Base-by-base conservation (phyloP, 2,888 invertebrate species). In the Stenichneumon culpator region DNA sequence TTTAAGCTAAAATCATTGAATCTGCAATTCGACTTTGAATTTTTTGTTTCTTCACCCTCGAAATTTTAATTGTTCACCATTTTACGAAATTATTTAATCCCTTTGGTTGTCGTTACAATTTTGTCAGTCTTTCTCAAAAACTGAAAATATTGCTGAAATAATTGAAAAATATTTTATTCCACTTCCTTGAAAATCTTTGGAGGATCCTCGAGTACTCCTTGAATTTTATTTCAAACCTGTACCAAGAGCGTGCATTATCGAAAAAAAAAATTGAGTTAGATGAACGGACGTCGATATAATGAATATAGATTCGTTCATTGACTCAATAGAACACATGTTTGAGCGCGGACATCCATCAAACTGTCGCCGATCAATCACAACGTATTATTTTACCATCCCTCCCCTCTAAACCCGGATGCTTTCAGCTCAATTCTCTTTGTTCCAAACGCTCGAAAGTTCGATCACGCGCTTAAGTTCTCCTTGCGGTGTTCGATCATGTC, bases 331-430 rank as follows among this genome's bases (percentile, higher is more conserved):
- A 65, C 36, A 54, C 44, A 36, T 25, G 47, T 68, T n/a, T 25
- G 63, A n/a, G 22, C 57, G 28, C 19, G 70, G 50, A 28, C 70
- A 75, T 83, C 83, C 57, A 83, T 83, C 83, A 83, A 60, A 54
- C 28, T 19, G 57, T 50, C 52, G 39, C 32, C 83, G 72, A 80
- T 83, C 79, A 83, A 80, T 83, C 83, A 80, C 36, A 39, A 80
- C 36, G 28, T 47, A 54, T 67, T 72, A 32, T 57, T 79, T 80
- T 70, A 14, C 50, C 47, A 28, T 50, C 47, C 4, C 9, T 50
- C 16, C 65, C 32, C 44, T 16, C 25, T 28, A 73, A 80, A 36
- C 39, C 22, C 68, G 32, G 44, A 75, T 47, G 63, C 47, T 79
- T 47, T 69, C 32, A 25, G 36, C 70, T 44, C 39, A 67, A 54